These are phyloP conservation scores for Diphyllodes magnificus DNA, from an alignment of 2,113 vertebrate genomes.

Conservation along the genomic window DNA sequence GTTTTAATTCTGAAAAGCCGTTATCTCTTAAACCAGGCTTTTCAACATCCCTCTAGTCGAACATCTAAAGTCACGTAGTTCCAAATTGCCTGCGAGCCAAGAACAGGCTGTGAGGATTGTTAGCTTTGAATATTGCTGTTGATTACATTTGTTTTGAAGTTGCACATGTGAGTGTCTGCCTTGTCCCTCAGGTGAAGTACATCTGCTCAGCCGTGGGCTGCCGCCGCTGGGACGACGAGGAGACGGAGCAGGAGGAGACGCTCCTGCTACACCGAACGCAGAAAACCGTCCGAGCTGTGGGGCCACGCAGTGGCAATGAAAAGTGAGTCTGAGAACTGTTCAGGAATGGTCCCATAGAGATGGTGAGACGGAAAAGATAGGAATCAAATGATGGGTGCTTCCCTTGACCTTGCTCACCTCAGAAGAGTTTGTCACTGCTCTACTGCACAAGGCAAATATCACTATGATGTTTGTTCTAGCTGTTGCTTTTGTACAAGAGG, in stretches of 20 bases:
- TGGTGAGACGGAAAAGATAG: not conserved
- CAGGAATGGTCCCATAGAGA: fast-evolving
- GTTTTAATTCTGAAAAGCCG: not conserved
- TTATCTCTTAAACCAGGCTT: not conserved
- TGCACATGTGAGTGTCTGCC: not conserved
- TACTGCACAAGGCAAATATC: not conserved
- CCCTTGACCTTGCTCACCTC: not conserved
- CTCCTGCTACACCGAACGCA: constrained; percentile 91
- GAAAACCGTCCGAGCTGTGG: constrained; percentile 93
- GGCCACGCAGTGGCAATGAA: constrained; percentile 90
- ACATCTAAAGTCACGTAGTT: not conserved
- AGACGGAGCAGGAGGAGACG: constrained; percentile 83
- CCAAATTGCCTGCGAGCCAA: not conserved
- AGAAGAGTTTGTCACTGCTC: not conserved
- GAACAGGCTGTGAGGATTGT: not conserved
- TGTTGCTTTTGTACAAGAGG: not conserved
- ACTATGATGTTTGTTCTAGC: not conserved
- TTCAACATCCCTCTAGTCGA: not conserved
- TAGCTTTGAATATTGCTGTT: not conserved
- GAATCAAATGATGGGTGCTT: not conserved
- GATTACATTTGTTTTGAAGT: not conserved
- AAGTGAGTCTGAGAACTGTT: constrained; percentile 75
- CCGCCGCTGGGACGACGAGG: constrained; percentile 86
- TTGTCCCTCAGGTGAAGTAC: constrained; percentile 82
- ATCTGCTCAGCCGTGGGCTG: constrained; percentile 94